phyloP scores from a whole-genome alignment of 2,888 invertebrate species.

The Willowsia nigromaculata region DNA sequence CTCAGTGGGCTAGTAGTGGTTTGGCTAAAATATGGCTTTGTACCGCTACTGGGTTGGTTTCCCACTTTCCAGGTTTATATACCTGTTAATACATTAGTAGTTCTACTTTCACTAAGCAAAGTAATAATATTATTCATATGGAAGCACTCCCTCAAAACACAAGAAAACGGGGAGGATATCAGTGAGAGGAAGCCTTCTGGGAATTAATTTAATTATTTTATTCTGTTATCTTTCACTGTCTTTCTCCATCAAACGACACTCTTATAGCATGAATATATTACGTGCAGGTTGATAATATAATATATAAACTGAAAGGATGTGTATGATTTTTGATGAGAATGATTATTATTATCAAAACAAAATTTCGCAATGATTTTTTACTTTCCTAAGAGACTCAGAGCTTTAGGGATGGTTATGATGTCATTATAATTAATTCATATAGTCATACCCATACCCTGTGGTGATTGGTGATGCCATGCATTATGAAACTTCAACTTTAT shows the following conservation, averaged over 20 bases:
- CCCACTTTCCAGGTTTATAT: not conserved
- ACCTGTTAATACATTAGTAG: not conserved
- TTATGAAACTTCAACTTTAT: too few relatives aligned
- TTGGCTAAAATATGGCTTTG: not conserved
- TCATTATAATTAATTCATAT: not conserved
- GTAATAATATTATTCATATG: not conserved
- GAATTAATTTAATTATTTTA: conserved; percentile 65
- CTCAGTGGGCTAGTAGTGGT: not conserved
- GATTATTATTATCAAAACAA: not conserved
- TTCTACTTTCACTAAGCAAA: not conserved
- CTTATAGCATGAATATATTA: not conserved
- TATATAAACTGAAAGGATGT: not conserved
- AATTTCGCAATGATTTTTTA: conserved; percentile 11
- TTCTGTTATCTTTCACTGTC: not conserved
- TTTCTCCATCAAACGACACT: not conserved
- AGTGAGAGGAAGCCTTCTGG: conserved; percentile 35
- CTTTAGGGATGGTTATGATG: not conserved
- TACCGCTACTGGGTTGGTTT: not conserved
- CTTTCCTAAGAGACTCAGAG: not conserved
- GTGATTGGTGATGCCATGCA: too few relatives aligned
- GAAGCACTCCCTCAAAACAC: not conserved
- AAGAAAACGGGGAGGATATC: not conserved
- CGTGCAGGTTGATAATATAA: too few relatives aligned
- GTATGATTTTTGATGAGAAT: too few relatives aligned
- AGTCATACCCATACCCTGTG: too few relatives aligned